These are phyloP conservation scores for Marcusenius ussheri DNA, from an alignment of 2,113 vertebrate genomes.

Conservation along the genomic window DNA sequence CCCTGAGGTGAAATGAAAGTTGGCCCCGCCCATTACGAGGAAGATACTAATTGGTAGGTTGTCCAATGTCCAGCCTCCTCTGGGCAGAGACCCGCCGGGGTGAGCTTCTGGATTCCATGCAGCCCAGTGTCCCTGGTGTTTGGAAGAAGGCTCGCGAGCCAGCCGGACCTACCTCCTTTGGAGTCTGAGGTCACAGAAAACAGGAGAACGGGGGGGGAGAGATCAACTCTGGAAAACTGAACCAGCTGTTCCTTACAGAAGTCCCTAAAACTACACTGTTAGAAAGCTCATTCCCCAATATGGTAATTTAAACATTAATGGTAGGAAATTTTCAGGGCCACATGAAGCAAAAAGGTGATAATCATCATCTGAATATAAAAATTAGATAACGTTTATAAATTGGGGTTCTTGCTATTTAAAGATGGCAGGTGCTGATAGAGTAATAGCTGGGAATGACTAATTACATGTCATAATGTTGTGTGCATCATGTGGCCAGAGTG, in stretches of 20 bases:
- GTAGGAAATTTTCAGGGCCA: neutral
- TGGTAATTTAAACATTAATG: neutral
- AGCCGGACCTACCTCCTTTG: slow-evolving; percentile 59
- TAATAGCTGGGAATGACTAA: neutral
- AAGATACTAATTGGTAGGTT: slow-evolving; percentile 45
- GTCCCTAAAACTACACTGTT: neutral
- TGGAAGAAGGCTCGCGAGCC: slow-evolving; percentile 76
- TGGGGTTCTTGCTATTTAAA: neutral
- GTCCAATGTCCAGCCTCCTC: slow-evolving; percentile 79
- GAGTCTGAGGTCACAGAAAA: slow-evolving; percentile 59
- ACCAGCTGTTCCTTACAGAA: neutral
- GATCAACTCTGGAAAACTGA: neutral
- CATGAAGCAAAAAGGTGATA: neutral
- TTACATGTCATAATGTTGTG: neutral
- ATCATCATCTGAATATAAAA: neutral
- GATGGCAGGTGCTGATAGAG: neutral
- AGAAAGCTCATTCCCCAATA: neutral
- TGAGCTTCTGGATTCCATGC: slow-evolving; percentile 29
- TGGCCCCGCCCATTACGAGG: neutral
- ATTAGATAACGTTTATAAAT: neutral
- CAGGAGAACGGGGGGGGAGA: neutral
- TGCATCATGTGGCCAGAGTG: neutral
- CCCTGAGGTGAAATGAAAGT: neutral
- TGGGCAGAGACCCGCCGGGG: slow-evolving; percentile 72
- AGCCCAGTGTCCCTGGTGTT: slow-evolving; percentile 71